Evolutionary conservation across 2,113 vertebrate species (phyloP), one percentile per base, ranked within the genome.

Genomic region (Nesogale talazaci): DNA sequence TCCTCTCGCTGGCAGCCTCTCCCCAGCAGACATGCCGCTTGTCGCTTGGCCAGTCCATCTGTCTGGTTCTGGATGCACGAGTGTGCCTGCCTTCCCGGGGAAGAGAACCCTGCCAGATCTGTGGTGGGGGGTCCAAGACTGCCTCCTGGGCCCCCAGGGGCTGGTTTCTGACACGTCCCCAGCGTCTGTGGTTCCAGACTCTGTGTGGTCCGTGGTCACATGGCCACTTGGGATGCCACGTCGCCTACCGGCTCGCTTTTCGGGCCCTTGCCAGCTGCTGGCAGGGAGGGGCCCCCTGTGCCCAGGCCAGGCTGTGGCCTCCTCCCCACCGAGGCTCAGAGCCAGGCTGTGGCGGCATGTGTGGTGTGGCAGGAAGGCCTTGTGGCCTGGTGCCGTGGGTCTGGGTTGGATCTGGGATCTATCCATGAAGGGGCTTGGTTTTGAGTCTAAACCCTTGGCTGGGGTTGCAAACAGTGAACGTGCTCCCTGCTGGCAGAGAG

Each of bases 1-100:
- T 42, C 82, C 40, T 42, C 15, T 17, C 82, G 94, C 46, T 52
- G 93, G 91, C 81, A 23, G 15, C 36, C 77, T 20, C 27, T n/a
- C 84, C 61, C 77, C 82, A 70, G 38, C 90, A 94, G 93, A 89
- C 93, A 36, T 16, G 74, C 87, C 52, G 89, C 27, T 29, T 94
- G 95, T 91, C 94, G 88, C 56, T 69, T 3, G 74, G 83, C 92
- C 95, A 87, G 36, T 7, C 93, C 96, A 94, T 94, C 95, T 97
- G 93, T 85, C 94, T 70, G 89, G 20, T 94, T 63, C 95, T 95
- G 95, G 94, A 93, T 82, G 6, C 31, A 31, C 15, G 29, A 0
- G 0, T 0, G 40, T 2, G 27, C 25, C 1, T 72, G 31, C 83
- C 25, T 1, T 69, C 59, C 91, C 61, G 0, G 5, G 81, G 86